Base-by-base conservation (phyloP, 2,113 vertebrate species). In the Siniperca chuatsi region DNA sequence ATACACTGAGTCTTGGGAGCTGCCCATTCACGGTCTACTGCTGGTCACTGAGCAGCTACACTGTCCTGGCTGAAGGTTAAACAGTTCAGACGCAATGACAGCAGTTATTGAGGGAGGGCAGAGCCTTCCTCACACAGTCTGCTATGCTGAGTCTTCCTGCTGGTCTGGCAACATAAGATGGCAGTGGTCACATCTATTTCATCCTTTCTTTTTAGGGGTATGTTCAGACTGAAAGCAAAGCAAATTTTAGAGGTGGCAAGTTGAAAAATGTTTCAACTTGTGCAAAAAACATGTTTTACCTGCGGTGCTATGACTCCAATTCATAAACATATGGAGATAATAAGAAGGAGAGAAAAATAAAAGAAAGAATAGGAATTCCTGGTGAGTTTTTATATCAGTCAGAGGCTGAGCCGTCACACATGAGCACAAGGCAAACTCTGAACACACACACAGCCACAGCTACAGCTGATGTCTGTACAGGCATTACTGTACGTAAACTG, bases 1-100 rank as follows among this genome's bases (percentile, higher is more conserved):
- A 70, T n/a, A 9, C 5, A 60, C 20, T 21, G 5, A 74, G 13
- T 61, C 33, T n/a, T 37, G 29, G 46, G 29, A 55, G 35, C 37
- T 37, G 58, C 29, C 37, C 11, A n/a, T 54, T 54, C 65, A 37
- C 40, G 75, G 18, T 71, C 12, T 20, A 21, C 64, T 29, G 61
- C 48, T 57, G 79, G 29, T 42, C 37, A 64, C n/a, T 33, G 44
- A 69, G 72, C 71, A 25, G 80, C 52, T 40, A 9, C 68, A 48
- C 74, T 40, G 71, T 75, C 50, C 29, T 52, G 42, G 42, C 23
- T n/a, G 48, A 37, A 21, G 64, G 21, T 48, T 55, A 29, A 75
- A 23, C 55, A 64, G 46, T 50, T 54, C 37, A 29, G 6, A 73
- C 58, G 54, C 46, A 73, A 8, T 44, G 44, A 61, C 25, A 68